Conservation (phyloP, 2,797 vertebrate genomes). For the Chromobotia macracanthus region DNA sequence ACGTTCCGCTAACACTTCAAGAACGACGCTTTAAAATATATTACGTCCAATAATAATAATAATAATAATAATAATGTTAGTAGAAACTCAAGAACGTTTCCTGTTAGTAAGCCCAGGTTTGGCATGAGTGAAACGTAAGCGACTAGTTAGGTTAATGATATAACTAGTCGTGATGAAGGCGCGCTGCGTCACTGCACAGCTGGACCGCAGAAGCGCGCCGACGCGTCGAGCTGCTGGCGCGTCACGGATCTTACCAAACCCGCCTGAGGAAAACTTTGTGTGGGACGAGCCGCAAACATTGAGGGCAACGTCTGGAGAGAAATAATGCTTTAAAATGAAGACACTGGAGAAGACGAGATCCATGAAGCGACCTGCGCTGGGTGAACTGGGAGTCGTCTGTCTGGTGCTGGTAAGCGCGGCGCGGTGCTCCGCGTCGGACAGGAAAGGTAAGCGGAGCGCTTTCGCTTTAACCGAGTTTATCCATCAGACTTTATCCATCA, state of each 20-base stretch:
- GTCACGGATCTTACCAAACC: not conserved
- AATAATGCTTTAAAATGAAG: not conserved
- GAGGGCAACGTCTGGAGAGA: not conserved
- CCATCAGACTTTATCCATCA: too few species aligned
- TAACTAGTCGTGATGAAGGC: not conserved
- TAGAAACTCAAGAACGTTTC: too few species aligned
- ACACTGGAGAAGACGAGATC: not conserved
- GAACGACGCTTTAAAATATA: too few species aligned
- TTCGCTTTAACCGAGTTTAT: not conserved
- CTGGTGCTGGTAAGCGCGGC: constrained; percentile 17
- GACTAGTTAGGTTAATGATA: too few species aligned
- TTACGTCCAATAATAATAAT: too few species aligned
- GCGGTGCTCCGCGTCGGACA: constrained; percentile 21
- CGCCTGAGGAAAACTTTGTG: not conserved
- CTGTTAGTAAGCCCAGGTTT: too few species aligned
- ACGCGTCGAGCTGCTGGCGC: constrained; percentile 1
- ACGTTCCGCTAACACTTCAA: too few species aligned
- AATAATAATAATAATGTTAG: too few species aligned
- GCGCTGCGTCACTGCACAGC: constrained; percentile 20
- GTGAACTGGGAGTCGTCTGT: constrained; percentile 4
- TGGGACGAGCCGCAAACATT: too few species aligned
- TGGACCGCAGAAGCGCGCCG: constrained; percentile 11
- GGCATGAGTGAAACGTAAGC: too few species aligned
- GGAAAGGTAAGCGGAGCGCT: constrained; percentile 45
- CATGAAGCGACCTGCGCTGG: not conserved